phyloP scores from a whole-genome alignment of 2,888 invertebrate species.

The Pheosia tremula region DNA sequence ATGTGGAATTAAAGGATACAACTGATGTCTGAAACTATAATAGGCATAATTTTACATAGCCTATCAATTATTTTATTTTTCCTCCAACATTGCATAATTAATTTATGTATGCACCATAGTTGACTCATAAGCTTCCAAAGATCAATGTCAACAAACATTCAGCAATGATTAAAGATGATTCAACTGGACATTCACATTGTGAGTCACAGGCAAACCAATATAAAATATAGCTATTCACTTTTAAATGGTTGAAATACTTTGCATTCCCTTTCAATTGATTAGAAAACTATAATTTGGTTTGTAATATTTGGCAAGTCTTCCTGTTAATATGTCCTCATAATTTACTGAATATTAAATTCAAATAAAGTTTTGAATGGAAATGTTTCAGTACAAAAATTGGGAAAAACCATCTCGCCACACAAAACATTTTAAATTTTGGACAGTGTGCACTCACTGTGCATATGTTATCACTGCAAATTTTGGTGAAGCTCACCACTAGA shows the following conservation, averaged over 20 bases:
- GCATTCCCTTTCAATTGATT: not conserved
- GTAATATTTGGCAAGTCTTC: too few relatives aligned
- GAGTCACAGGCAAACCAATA: constrained; percentile 31
- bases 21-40: not conserved
- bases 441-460: too few relatives aligned
- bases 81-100: not conserved
- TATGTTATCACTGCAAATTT: too few relatives aligned
- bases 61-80: not conserved
- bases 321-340: too few relatives aligned
- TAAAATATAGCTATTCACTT: constrained; percentile 8
- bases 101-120: not conserved
- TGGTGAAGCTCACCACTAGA: too few relatives aligned
- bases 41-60: not conserved
- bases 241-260: not conserved
- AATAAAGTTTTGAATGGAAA: too few relatives aligned
- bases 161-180: constrained; percentile 39
- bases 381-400: too few relatives aligned
- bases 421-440: too few relatives aligned
- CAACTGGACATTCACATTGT: constrained; percentile 40
- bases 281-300: too few relatives aligned
- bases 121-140: constrained; percentile 44
- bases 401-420: too few relatives aligned
- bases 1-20: not conserved
- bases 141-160: constrained; percentile 42
- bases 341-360: too few relatives aligned